phyloP scores from a whole-genome alignment of 2,113 vertebrate genomes.

The Sander lucioperca region DNA sequence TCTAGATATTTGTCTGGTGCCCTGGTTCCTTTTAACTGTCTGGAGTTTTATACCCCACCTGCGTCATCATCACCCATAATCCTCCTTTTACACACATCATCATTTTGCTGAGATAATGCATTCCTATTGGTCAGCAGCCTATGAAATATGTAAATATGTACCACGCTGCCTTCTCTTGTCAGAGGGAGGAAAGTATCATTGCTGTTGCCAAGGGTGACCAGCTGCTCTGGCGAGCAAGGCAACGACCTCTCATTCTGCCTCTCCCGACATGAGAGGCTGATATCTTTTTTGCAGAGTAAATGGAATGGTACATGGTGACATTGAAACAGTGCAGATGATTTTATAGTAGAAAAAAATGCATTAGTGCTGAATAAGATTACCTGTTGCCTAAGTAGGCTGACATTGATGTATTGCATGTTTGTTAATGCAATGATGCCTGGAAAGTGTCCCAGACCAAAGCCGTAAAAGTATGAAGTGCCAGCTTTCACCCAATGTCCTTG shows the following conservation, averaged over 20 bases:
- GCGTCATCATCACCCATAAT: slow-evolving; percentile 55
- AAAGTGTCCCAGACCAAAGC: slow-evolving; percentile 34
- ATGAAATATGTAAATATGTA: slow-evolving; percentile 57
- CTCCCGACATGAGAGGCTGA: not conserved
- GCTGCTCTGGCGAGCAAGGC: slow-evolving; percentile 22
- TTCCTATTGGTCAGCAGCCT: slow-evolving; percentile 45
- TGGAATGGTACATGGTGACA: not conserved
- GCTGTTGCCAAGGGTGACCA: slow-evolving; percentile 45
- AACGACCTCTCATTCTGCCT: slow-evolving; percentile 9
- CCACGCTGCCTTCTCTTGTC: slow-evolving; percentile 12
- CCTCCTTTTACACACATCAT: slow-evolving; percentile 37
- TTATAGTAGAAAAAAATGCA: slow-evolving; percentile 35
- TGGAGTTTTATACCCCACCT: slow-evolving; percentile 52
- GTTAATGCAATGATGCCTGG: slow-evolving; percentile 28
- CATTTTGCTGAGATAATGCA: slow-evolving; percentile 44
- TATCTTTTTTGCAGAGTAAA: slow-evolving; percentile 7
- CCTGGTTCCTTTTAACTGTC: slow-evolving; percentile 50
- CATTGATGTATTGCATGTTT: slow-evolving; percentile 31
- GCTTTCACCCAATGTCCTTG: slow-evolving; percentile 19
- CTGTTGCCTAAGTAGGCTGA: slow-evolving; percentile 37
- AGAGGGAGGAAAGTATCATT: slow-evolving; percentile 12
- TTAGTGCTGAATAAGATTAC: slow-evolving; percentile 46
- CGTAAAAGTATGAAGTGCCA: slow-evolving; percentile 8
- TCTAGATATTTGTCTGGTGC: slow-evolving; percentile 50
- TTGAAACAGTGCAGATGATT: slow-evolving; percentile 30